These are phyloP conservation scores for Theodoxus fluviatilis DNA, from an alignment of 2,888 invertebrate species.

Conservation along the genomic window DNA sequence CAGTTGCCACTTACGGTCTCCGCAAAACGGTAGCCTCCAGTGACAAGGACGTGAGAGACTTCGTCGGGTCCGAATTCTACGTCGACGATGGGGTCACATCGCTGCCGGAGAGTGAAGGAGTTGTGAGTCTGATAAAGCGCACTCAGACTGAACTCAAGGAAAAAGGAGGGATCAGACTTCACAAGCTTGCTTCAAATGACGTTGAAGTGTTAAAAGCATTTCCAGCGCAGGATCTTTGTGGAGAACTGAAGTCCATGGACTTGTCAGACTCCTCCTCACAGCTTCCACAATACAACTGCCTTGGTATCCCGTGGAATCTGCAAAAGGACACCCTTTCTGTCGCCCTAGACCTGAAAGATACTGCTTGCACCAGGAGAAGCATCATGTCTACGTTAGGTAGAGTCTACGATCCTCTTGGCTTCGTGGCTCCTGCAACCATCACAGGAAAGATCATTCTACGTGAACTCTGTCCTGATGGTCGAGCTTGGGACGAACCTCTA, in stretches of 20 bases:
- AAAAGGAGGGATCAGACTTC: conserved; percentile 32
- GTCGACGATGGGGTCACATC: conserved; percentile 38
- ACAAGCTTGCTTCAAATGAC: conserved; percentile 38
- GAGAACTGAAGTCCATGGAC: conserved; percentile 23
- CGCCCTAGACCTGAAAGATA: background rate
- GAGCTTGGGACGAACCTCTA: background rate
- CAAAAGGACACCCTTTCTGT: conserved; percentile 17
- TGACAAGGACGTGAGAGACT: conserved; percentile 29
- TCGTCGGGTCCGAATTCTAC: conserved; percentile 36
- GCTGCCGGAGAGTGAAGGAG: conserved; percentile 24
- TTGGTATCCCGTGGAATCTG: conserved; percentile 25
- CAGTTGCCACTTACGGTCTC: conserved; percentile 35
- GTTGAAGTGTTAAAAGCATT: conserved; percentile 27
- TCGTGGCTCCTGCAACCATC: conserved; percentile 22
- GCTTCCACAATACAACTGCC: conserved; percentile 25
- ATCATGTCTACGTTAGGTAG: conserved; percentile 26
- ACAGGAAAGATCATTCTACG: conserved; percentile 21
- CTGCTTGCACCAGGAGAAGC: conserved; percentile 22
- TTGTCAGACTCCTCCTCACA: conserved; percentile 15
- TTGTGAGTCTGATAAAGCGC: conserved; percentile 30
- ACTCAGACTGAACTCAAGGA: conserved; percentile 32
- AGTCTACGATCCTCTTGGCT: conserved; percentile 27
- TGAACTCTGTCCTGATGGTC: background rate
- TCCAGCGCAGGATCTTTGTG: conserved; percentile 24
- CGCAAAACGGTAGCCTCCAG: conserved; percentile 23